Conservation (phyloP, 1,140 invertebrate species). For the Zaprionus davidi region DNA sequence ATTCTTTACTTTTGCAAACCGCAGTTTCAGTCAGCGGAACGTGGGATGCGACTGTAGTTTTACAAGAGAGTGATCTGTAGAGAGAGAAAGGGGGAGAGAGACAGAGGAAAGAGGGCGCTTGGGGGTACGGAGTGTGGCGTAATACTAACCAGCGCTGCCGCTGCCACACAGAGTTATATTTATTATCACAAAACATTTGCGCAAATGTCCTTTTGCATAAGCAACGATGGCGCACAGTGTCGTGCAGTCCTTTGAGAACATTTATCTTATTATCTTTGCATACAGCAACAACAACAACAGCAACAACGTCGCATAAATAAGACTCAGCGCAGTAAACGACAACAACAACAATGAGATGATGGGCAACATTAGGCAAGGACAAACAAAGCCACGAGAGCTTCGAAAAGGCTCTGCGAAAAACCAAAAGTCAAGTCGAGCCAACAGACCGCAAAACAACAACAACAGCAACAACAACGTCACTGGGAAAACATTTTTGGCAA, state of each 20-base stretch:
- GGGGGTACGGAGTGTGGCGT: neutral
- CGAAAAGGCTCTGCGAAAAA: slow-evolving; percentile 73
- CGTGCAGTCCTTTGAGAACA: slow-evolving; percentile 80
- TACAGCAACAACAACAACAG: slow-evolving; percentile 56
- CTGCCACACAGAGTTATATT: slow-evolving; percentile 79
- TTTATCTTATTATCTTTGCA: slow-evolving; percentile 83
- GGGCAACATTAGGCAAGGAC: slow-evolving; percentile 81
- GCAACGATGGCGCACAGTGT: slow-evolving; percentile 66
- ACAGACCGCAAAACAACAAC: slow-evolving; percentile 68
- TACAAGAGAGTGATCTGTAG: neutral
- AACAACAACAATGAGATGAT: slow-evolving; percentile 65
- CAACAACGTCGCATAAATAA: slow-evolving; percentile 72
- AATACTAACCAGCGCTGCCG: slow-evolving; percentile 40
- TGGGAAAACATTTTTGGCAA: slow-evolving; percentile 69
- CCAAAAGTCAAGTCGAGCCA: slow-evolving; percentile 80
- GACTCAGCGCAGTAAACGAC: slow-evolving; percentile 64
- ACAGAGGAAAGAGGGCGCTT: neutral
- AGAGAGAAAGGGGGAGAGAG: neutral
- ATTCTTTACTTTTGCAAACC: slow-evolving; percentile 26
- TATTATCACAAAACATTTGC: slow-evolving; percentile 83
- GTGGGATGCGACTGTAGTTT: neutral
- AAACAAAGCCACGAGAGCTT: slow-evolving; percentile 76
- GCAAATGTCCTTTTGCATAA: slow-evolving; percentile 80
- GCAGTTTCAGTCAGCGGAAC: neutral
- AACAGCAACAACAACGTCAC: slow-evolving; percentile 37